These are phyloP conservation scores for Bergia sp. DNA, from an alignment of 92 coral and sea anemone genomes.

Conservation along the genomic window DNA sequence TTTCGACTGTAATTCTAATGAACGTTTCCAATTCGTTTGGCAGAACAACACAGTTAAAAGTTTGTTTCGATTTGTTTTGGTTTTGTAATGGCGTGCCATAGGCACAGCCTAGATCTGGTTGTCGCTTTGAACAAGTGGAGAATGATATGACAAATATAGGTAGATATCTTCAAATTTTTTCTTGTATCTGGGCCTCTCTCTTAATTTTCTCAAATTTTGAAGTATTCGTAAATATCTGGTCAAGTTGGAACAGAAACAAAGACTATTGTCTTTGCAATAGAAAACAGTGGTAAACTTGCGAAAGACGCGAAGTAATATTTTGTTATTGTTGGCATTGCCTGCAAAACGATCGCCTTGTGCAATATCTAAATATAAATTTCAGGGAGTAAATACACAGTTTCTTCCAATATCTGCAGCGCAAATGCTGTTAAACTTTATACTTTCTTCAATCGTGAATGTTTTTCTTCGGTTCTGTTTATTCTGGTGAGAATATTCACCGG, in stretches of 20 bases:
- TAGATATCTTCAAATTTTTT: neutral
- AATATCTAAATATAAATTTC: neutral
- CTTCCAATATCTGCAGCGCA: neutral
- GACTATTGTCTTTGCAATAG: neutral
- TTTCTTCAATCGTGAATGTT: neutral
- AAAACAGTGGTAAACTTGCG: neutral
- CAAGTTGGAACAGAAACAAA: neutral
- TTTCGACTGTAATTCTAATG: neutral
- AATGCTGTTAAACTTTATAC: neutral
- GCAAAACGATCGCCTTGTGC: neutral
- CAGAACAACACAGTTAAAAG: constrained; percentile 9
- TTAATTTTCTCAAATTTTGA: no score
- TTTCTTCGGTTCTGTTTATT: neutral
- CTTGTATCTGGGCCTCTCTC: neutral
- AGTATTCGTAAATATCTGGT: neutral
- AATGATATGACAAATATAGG: neutral
- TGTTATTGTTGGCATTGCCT: neutral
- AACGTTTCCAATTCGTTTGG: neutral
- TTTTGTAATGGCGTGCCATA: neutral
- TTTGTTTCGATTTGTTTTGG: neutral
- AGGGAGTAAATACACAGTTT: neutral
- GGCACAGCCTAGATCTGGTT: neutral
- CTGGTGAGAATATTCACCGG: neutral
- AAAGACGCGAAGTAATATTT: no score
- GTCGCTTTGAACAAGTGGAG: neutral